A percentile compares a stretch with the other conserved stretches of the same genome.
phyloP scores from a whole-genome alignment of 2,888 invertebrate genomes.

The Sesia apiformis region DNA sequence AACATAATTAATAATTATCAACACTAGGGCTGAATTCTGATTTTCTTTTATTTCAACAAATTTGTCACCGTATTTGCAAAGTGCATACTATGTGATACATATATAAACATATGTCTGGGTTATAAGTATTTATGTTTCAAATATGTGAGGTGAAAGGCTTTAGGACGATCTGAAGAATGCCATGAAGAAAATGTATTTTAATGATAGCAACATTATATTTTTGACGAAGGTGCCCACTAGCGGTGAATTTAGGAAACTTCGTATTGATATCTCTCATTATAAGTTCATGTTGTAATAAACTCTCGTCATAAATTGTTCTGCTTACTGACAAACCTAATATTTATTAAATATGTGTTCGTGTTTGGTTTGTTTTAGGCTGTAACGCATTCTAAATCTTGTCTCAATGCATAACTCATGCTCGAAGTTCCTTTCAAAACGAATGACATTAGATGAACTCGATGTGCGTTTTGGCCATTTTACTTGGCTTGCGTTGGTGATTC shows the following conservation, averaged over 20 bases:
- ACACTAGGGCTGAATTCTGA: no score
- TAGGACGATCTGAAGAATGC: no score
- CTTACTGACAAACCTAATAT: constrained; percentile 46
- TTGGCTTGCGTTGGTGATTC: constrained; percentile 75
- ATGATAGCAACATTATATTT: constrained; percentile 18
- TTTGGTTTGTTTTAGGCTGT: constrained; percentile 33
- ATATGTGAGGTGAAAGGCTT: no score
- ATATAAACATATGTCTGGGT: no score
- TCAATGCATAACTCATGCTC: constrained; percentile 60
- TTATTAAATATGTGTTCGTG: constrained; percentile 57
- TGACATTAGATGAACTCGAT: constrained; percentile 71
- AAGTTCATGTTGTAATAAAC: constrained; percentile 60
- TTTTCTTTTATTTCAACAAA: no score
- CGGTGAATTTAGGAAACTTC: constrained; percentile 47
- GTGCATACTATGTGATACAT: no score
- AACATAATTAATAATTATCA: no score
- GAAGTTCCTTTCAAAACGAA: constrained; percentile 64
- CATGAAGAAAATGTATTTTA: constrained; percentile 5
- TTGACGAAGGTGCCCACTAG: constrained; percentile 49
- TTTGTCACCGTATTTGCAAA: no score
- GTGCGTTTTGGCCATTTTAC: constrained; percentile 75
- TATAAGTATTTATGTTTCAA: no score
- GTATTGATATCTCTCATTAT: constrained; percentile 68
- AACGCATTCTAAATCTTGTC: constrained; percentile 40
- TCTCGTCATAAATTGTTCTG: constrained; percentile 50